Conservation (phyloP, 1,140 invertebrate genomes). For the Ceratosolen solmsi region DNA sequence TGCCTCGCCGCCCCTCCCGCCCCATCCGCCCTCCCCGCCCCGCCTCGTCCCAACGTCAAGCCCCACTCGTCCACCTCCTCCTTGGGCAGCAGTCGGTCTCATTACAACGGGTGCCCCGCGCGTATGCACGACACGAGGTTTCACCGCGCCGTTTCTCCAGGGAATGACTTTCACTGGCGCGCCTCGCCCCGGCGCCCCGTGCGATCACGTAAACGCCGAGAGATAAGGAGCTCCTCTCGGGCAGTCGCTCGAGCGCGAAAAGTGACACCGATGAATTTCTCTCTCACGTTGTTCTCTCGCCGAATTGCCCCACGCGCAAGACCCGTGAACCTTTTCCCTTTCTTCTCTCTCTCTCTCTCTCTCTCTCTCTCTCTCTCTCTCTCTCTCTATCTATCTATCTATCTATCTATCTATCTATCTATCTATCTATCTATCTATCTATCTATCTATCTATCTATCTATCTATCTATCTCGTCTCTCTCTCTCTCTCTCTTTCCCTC, state of each 20-base stretch:
- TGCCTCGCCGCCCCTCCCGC: no score
- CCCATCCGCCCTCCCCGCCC: no score
- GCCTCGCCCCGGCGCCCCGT: not conserved
- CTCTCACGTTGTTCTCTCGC: slow-evolving; percentile 34
- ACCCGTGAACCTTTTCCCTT: not conserved
- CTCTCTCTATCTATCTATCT: no score
- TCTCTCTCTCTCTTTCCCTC: no score
- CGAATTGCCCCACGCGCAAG: slow-evolving; percentile 36
- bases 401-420: no score
- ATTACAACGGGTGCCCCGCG: not conserved
- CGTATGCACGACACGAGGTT: not conserved
- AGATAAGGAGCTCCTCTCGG: slow-evolving; percentile 2
- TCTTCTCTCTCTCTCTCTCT: no score
- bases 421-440: no score
- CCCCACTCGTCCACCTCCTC: no score
- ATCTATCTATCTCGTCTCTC: no score
- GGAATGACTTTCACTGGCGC: not conserved
- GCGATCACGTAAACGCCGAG: slow-evolving; percentile 5
- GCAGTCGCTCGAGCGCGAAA: slow-evolving; percentile 39
- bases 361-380: no score
- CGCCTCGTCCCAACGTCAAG: no score
- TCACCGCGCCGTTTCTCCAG: not conserved
- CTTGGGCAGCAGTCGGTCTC: not conserved
- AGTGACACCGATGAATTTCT: slow-evolving; percentile 43
- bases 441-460: no score